Conservation (phyloP, 2,797 vertebrate genomes). For the Anabas testudineus region DNA sequence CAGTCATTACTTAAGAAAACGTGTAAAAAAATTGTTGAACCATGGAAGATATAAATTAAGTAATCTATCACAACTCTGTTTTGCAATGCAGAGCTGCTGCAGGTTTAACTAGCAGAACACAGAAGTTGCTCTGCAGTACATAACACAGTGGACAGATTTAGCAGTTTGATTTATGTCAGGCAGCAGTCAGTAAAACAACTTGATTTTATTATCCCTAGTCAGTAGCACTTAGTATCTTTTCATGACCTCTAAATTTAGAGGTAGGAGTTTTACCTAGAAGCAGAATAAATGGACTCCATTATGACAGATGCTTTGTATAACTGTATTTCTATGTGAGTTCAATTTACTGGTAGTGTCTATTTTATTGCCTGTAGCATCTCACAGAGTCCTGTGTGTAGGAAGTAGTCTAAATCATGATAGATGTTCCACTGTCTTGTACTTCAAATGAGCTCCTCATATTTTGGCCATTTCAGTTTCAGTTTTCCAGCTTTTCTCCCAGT, state of each 20-base stretch:
- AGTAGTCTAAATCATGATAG: constrained; percentile 5
- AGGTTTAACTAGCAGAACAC: no score
- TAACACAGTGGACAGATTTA: neutral
- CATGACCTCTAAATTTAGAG: constrained; percentile 24
- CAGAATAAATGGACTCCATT: constrained; percentile 48
- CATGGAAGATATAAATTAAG: no score
- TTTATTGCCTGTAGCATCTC: constrained; percentile 27
- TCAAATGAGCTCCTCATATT: neutral
- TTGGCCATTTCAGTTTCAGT: neutral
- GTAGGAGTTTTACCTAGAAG: constrained; percentile 26
- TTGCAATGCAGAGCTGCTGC: no score
- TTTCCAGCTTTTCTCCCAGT: constrained; percentile 1
- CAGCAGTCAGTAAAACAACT: constrained; percentile 23
- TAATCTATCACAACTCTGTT: no score
- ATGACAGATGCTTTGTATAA: constrained; percentile 27
- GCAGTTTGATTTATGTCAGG: constrained; percentile 25
- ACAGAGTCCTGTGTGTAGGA: neutral
- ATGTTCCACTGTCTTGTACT: neutral
- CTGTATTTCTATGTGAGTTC: constrained; percentile 23
- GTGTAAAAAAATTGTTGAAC: no score
- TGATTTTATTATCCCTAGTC: constrained; percentile 27
- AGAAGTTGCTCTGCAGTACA: no score
- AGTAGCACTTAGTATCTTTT: constrained; percentile 14
- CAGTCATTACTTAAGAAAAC: no score
- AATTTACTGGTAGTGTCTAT: constrained; percentile 16